Evolutionary conservation across 2,797 vertebrate genomes (phyloP), one percentile per base, ranked within the genome.

Genomic region (Phrynocephalus vlangalii): DNA sequence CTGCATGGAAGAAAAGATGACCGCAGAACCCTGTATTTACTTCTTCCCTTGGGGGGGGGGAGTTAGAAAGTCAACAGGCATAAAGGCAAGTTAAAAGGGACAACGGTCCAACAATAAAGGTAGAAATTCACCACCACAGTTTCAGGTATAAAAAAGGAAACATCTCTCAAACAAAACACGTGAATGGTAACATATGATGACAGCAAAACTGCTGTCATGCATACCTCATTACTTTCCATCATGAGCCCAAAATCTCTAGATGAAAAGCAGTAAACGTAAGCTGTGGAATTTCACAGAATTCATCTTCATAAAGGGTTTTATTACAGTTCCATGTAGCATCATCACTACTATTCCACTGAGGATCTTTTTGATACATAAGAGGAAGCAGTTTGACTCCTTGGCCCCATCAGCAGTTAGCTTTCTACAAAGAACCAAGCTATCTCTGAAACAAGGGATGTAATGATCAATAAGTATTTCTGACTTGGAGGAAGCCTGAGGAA

Each of bases 401-500:
- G 9, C 22, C 5, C 50, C 15, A 24, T 60, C 1, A 77, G 67
- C 22, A 16, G 4, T 50, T 67, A 67, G 73, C 22, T 18, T 68
- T 78, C 63, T 82, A 38, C 9, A 73, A 73, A 60, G 48, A 28
- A 77, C 48, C n/a, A 44, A 82, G 15, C 33, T 60, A 0, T 68
- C 16, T 24, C 82, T 82, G 83, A 85, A 0, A 0, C 28, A 48
- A 28, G 8, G n/a, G 30, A 24, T 7, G 28, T 15, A 48, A 90
- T 60, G 77, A 50, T 56, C 75, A 75, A 73, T 15, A 83, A 72
- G 72, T 60, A 13, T 84, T 88, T 0, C 0, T 0, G 0, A 26
- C 26, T 70, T 15, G n/a, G 80, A 24, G n/a, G 3, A 56, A 56
- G 52, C 13, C 52, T 56, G 52, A 56, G 10, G 60, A 80, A 85